Evolutionary conservation across 2,888 invertebrate genomes (phyloP).

Genomic region (Achlya flavicornis): DNA sequence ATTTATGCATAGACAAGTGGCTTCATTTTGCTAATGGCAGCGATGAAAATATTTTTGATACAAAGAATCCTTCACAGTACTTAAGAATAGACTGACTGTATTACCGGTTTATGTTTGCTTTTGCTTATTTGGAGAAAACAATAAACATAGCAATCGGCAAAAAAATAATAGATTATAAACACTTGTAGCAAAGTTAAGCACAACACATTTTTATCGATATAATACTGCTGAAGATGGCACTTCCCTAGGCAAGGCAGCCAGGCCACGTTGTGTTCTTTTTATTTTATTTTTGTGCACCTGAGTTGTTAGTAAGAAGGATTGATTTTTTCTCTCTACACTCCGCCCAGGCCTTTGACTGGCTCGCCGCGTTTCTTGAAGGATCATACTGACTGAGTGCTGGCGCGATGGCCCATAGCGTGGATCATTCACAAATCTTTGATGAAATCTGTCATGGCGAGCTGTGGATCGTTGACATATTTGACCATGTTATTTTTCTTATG

Average conservation of each 20-base stretch:
- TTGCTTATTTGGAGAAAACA: no score
- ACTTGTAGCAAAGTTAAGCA: no score
- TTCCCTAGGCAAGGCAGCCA: constrained; percentile 56
- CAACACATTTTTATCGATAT: constrained; percentile 52
- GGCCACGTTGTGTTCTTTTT: constrained; percentile 61
- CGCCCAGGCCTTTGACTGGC: constrained; percentile 69
- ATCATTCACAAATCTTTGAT: constrained; percentile 73
- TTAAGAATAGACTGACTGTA: no score
- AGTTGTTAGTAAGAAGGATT: constrained; percentile 81
- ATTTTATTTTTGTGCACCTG: constrained; percentile 78
- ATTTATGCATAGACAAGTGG: no score
- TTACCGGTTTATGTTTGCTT: no score
- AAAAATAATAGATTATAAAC: no score
- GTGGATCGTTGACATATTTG: not conserved
- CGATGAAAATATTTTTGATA: no score
- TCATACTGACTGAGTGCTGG: not conserved
- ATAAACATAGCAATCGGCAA: no score
- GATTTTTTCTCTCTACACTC: constrained; percentile 71
- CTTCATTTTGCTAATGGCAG: no score
- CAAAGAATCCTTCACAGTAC: no score
- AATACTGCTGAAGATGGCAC: constrained; percentile 45
- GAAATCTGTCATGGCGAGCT: constrained; percentile 46
- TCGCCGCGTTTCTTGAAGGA: constrained; percentile 72
- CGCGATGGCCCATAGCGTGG: constrained; percentile 33
- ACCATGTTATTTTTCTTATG: no score